phyloP scores from a whole-genome alignment of 2,113 vertebrate species.

The Myiozetetes cayanensis region DNA sequence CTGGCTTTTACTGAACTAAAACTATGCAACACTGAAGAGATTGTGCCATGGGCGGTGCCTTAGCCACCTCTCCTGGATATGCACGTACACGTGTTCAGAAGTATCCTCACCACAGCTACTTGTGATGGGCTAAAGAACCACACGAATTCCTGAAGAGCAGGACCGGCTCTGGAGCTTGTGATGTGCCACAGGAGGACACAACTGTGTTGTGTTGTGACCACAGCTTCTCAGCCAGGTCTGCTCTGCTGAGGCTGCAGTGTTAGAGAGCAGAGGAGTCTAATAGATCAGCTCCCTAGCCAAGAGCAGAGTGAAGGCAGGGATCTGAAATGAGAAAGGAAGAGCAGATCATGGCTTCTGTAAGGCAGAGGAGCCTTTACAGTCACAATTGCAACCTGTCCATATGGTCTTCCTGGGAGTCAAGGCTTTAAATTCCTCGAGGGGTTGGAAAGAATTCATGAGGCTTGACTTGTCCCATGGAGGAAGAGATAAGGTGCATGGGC shows the following conservation, averaged over 20 bases:
- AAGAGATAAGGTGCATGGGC: neutral
- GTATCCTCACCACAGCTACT: neutral
- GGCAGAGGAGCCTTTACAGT: neutral
- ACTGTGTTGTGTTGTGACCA: neutral
- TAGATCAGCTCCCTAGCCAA: neutral
- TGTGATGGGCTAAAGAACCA: neutral
- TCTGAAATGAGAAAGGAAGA: neutral
- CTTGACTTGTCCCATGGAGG: neutral
- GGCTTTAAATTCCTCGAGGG: neutral
- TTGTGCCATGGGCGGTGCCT: neutral
- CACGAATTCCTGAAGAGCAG: neutral
- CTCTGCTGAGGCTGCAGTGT: neutral
- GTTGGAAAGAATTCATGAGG: neutral
- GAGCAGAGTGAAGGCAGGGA: neutral
- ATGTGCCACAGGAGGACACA: neutral
- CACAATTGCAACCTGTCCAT: neutral
- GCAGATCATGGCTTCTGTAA: neutral
- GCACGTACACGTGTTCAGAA: neutral
- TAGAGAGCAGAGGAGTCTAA: neutral
- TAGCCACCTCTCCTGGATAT: neutral
- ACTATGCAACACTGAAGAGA: conserved; percentile 38
- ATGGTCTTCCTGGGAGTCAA: neutral
- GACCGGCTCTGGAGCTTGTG: neutral
- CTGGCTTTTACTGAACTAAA: neutral
- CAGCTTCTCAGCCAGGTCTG: neutral